These are phyloP conservation scores for Murina feae DNA, from an alignment of 2,113 vertebrate species.

Conservation along the genomic window DNA sequence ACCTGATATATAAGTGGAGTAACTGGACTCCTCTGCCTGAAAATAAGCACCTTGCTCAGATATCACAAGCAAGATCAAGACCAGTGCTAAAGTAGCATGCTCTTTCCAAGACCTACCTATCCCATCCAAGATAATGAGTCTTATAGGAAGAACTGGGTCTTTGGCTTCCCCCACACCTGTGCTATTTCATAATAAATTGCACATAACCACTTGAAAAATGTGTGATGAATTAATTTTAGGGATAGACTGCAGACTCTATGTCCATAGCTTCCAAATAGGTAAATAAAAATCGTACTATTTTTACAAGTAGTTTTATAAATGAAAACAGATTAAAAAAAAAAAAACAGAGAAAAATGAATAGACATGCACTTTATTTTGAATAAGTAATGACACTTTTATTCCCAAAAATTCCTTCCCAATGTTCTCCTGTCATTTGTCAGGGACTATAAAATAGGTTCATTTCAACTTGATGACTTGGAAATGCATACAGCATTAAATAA, in stretches of 20 bases:
- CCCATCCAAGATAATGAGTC: not conserved
- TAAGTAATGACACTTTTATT: not conserved
- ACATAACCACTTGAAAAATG: not conserved
- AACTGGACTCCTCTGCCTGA: not conserved
- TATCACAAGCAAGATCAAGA: not conserved
- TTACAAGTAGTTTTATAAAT: not conserved
- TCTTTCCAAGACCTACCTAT: not conserved
- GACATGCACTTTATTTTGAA: not conserved
- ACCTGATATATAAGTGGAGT: not conserved
- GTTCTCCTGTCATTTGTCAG: not conserved
- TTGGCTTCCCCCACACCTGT: not conserved
- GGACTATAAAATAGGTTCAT: conserved; percentile 17
- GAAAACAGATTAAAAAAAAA: conserved; percentile 25
- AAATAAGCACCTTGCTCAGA: not conserved
- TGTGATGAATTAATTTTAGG: not conserved
- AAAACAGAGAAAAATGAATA: not conserved
- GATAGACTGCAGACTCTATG: not conserved
- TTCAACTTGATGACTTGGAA: not conserved
- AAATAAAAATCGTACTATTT: not conserved
- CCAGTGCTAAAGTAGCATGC: too few species aligned
- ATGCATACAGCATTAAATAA: not conserved
- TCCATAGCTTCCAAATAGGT: not conserved
- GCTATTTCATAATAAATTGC: not conserved
- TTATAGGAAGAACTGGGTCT: not conserved
- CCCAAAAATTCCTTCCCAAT: not conserved